Conservation (phyloP, 2,888 invertebrate species). For the Alviniconcha strummeri region DNA sequence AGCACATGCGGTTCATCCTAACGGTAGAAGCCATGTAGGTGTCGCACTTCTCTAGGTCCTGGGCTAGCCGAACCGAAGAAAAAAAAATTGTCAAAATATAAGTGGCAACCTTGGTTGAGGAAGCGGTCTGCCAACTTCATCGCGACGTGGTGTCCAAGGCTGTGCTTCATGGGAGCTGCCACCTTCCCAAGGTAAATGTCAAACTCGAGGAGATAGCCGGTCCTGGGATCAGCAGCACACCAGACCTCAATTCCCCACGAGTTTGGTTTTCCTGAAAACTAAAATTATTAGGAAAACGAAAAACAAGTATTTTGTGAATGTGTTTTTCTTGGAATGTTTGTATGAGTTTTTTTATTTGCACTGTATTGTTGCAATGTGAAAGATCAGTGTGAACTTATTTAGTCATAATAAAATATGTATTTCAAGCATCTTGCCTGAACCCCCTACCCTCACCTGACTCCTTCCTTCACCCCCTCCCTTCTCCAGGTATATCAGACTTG, state of each 20-base stretch:
- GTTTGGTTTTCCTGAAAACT: conserved; percentile 15
- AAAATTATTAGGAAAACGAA: neutral
- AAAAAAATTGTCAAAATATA: conserved; percentile 18
- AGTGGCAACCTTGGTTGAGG: neutral
- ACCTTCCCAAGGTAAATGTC: neutral
- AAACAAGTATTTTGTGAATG: neutral
- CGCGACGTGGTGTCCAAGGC: neutral
- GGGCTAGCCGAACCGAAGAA: conserved; percentile 21
- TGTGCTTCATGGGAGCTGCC: neutral
- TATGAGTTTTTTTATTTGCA: neutral
- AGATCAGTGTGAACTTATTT: too few species aligned
- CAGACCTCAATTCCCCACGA: conserved; percentile 13
- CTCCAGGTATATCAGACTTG: too few species aligned
- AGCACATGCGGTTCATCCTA: conserved; percentile 2
- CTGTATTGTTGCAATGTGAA: neutral
- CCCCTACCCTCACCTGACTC: too few species aligned
- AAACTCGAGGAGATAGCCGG: conserved; percentile 21
- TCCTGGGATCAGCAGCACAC: neutral
- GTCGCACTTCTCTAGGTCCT: neutral
- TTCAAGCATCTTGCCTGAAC: too few species aligned
- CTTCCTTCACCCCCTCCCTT: too few species aligned
- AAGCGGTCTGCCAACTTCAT: neutral
- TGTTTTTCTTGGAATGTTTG: neutral
- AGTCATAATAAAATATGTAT: too few species aligned
- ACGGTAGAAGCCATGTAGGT: conserved; percentile 18